Evolutionary conservation across 2,888 invertebrate genomes (phyloP), one percentile per base, ranked within the genome.

Genomic region (Metalampra italica): DNA sequence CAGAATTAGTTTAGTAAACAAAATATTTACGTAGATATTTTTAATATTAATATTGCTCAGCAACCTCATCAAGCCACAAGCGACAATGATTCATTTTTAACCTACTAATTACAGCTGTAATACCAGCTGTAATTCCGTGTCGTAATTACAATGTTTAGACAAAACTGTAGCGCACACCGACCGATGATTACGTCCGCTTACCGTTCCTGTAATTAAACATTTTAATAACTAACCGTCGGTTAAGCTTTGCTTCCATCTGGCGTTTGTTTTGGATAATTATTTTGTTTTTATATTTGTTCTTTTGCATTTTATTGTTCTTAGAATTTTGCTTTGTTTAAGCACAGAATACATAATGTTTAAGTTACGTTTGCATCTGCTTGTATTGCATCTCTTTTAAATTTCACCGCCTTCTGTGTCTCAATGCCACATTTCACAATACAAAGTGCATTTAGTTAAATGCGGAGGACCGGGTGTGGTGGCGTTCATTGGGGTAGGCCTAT

Each of bases 131-230:
- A 73, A 76, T 78, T 75, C 69, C 56, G 64, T 66, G 64, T 66
- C 46, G 63, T 79, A 78, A 82, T 82, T 74, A 80, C 75, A 68
- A 75, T 86, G 80, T 82, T 84, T 80, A 78, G 77, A 81, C 76
- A 73, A 76, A 85, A 83, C 81, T 80, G 81, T 85, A 84, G 72
- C 69, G 85, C 84, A 83, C 86, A 71, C 66, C 64, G 64, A 58
- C 66, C 67, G 53, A 62, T 71, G 77, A 80, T 78, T 78, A 76
- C 81, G 74, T 78, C 77, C 82, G 80, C 78, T 82, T 74, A 75
- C 79, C 84, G 88, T 88, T 88, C 88, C 86, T 78, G 73, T 78
- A 88, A 88, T 88, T 88, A 88, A 88, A 87, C 87, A 80, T 86
- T 87, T 88, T 88, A 88, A 88, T 88, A 77, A 86, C 74, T 66